Evolutionary conservation across 2,113 vertebrate species (phyloP).

Genomic region (Ctenodactylus gundi): DNA sequence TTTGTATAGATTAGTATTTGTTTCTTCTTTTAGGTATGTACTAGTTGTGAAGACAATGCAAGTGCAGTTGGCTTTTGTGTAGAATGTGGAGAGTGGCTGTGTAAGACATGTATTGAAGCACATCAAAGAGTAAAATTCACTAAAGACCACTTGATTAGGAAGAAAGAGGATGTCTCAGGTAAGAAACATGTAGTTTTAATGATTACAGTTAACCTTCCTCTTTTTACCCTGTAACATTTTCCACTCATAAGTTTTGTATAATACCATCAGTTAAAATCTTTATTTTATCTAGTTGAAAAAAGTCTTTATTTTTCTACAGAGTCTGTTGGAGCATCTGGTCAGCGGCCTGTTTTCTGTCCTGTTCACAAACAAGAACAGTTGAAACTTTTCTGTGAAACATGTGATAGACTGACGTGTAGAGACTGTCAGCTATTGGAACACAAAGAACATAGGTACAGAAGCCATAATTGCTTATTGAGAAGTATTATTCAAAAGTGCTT

Average conservation of each 20-base stretch:
- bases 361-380: constrained; percentile 98
- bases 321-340: constrained; percentile 92
- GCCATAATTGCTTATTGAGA: constrained; percentile 55
- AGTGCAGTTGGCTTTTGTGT: constrained; percentile 97
- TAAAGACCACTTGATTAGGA: constrained; percentile 98
- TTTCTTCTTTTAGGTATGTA: constrained; percentile 90
- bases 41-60: constrained; percentile 98
- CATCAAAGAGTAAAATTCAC: constrained; percentile 99
- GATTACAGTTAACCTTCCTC: neutral
- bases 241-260: constrained; percentile 32
- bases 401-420: constrained; percentile 97
- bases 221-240: neutral
- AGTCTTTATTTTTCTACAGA: constrained; percentile 87
- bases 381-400: constrained; percentile 99
- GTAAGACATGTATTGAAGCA: constrained; percentile 98
- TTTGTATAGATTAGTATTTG: constrained; percentile 45
- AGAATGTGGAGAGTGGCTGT: constrained; percentile 98
- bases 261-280: constrained; percentile 54
- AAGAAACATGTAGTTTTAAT: constrained; percentile 63
- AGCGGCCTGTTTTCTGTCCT: constrained; percentile 97
- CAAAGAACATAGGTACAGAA: constrained; percentile 97
- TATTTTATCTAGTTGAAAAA: constrained; percentile 75
- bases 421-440: constrained; percentile 98
- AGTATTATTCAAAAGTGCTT: constrained; percentile 21
- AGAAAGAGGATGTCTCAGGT: constrained; percentile 97